Conservation (phyloP, 1,140 invertebrate genomes). For the Apis mellifera region DNA sequence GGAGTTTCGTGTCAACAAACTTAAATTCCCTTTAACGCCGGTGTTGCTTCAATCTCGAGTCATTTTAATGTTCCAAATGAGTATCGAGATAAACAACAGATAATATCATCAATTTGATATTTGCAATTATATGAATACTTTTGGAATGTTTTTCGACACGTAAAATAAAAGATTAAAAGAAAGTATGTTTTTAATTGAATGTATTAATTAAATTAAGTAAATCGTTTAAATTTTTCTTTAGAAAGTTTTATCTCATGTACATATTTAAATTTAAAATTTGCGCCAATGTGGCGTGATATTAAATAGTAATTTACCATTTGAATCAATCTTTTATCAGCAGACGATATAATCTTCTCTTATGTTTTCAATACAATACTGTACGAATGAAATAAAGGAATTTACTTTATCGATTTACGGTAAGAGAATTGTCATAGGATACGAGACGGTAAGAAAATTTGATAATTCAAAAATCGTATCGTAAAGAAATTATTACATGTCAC, state of each 20-base stretch:
- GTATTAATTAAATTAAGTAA: too few relatives aligned
- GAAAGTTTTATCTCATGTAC: background rate
- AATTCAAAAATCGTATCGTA: too few relatives aligned
- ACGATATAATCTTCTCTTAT: background rate
- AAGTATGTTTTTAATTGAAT: too few relatives aligned
- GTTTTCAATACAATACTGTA: too few relatives aligned
- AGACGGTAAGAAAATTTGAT: too few relatives aligned
- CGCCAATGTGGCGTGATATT: background rate
- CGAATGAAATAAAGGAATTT: background rate
- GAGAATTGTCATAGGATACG: too few relatives aligned
- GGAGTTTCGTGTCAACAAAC: constrained; percentile 48
- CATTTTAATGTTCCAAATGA: background rate
- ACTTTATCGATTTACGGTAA: background rate
- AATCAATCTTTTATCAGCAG: background rate
- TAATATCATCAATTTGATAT: too few relatives aligned
- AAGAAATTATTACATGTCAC: too few relatives aligned
- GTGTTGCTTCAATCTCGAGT: background rate
- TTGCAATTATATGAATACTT: too few relatives aligned
- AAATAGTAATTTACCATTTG: background rate
- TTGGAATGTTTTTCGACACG: too few relatives aligned
- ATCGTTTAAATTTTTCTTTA: too few relatives aligned
- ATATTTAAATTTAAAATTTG: background rate
- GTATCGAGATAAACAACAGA: background rate
- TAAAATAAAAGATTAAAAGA: too few relatives aligned
- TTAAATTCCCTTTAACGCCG: constrained; percentile 13